phyloP scores from a whole-genome alignment of 2,113 vertebrate genomes.

The Pteropus alecto region DNA sequence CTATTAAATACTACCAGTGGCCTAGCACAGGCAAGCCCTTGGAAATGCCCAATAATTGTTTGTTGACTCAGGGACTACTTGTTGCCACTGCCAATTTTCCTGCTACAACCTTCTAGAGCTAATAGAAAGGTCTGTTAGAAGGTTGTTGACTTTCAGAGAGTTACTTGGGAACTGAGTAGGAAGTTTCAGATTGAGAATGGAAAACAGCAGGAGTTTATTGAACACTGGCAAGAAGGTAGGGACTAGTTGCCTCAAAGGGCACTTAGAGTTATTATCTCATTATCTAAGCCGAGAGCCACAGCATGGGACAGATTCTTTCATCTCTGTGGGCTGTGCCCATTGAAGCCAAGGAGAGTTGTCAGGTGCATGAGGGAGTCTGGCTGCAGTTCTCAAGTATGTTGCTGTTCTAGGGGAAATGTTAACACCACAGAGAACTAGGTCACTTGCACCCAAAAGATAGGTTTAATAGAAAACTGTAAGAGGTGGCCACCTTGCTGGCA shows the following conservation, averaged over 20 bases:
- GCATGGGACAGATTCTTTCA: conserved; percentile 49
- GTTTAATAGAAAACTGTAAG: conserved; percentile 9
- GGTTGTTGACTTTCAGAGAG: conserved; percentile 52
- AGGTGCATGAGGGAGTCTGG: conserved; percentile 26
- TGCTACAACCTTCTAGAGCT: conserved; percentile 40
- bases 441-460: neutral
- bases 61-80: conserved; percentile 19
- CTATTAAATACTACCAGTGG: neutral
- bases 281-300: conserved; percentile 61
- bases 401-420: conserved; percentile 12
- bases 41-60: conserved; percentile 2
- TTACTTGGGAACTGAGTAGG: conserved; percentile 65
- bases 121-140: conserved; percentile 50
- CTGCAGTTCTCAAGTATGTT: conserved; percentile 50
- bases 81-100: neutral
- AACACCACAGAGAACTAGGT: conserved; percentile 22
- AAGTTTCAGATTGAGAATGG: conserved; percentile 58
- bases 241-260: conserved; percentile 65
- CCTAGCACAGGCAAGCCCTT: neutral
- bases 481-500: neutral
- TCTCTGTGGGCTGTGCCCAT: conserved; percentile 63
- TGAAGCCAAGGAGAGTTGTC: conserved; percentile 63
- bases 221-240: conserved; percentile 53
- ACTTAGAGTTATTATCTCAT: conserved; percentile 68
- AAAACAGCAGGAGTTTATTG: conserved; percentile 72